A percentile compares a stretch with the other conserved stretches of the same genome.
These are phyloP conservation scores for Tragelaphus strepsiceros DNA, from an alignment of 2,113 vertebrate species.

Conservation along the genomic window DNA sequence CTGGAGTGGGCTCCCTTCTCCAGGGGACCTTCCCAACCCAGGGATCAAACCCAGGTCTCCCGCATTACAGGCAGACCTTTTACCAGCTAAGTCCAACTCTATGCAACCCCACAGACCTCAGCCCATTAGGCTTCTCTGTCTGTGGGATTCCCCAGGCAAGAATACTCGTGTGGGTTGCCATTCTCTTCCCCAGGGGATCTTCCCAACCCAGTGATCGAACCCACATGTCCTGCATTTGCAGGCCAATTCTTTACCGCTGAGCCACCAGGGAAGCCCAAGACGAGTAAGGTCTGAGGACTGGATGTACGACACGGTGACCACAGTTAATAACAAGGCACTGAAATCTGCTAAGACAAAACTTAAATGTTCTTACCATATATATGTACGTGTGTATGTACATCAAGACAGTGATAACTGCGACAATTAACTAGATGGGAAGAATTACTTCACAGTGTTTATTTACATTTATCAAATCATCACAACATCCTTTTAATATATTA, in stretches of 20 bases:
- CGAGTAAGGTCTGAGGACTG: not conserved
- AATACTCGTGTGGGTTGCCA: not conserved
- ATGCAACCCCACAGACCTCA: not conserved
- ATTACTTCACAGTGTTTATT: not conserved
- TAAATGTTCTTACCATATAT: not conserved
- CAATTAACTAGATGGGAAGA: not conserved
- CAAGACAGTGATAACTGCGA: accelerated
- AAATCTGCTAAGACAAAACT: too few relatives aligned
- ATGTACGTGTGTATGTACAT: accelerated
- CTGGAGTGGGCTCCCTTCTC: not conserved
- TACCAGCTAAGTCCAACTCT: not conserved
- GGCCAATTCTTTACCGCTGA: not conserved
- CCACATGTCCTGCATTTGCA: not conserved
- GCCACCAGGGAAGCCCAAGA: not conserved
- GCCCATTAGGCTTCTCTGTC: not conserved
- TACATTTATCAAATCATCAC: not conserved
- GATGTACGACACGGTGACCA: accelerated
- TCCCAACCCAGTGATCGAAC: not conserved
- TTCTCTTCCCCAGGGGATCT: not conserved
- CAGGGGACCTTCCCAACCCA: not conserved
- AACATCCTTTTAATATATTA: not conserved
- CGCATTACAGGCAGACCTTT: not conserved
- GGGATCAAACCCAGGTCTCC: not conserved
- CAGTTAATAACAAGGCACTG: not conserved
- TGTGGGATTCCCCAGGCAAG: not conserved